phyloP scores from a whole-genome alignment of 2,797 vertebrate genomes.

The Pantherophis alleghaniensis region DNA sequence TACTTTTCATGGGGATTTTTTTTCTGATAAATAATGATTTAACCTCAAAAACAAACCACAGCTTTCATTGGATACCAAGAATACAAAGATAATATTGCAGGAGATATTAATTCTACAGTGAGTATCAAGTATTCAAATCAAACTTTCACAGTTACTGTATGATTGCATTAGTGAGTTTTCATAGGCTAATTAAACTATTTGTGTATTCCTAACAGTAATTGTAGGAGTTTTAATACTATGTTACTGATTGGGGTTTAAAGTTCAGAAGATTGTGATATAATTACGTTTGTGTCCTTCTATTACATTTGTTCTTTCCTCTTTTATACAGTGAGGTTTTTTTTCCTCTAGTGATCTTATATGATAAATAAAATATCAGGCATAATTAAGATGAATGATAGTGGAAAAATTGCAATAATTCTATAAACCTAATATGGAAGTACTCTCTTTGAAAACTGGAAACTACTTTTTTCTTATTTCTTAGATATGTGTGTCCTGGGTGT shows the following conservation, averaged over 20 bases:
- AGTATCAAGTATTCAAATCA: conserved; percentile 21
- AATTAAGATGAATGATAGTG: conserved; percentile 55
- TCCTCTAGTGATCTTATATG: conserved; percentile 42
- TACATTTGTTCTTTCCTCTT: conserved; percentile 41
- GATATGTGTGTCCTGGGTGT: conserved; percentile 30
- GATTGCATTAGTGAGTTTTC: conserved; percentile 40
- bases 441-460: conserved; percentile 45
- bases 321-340: conserved; percentile 40
- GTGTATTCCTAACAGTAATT: conserved; percentile 33
- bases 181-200: conserved; percentile 46
- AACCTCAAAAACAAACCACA: conserved; percentile 14
- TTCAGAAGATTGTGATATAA: conserved; percentile 40
- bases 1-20: conserved; percentile 40
- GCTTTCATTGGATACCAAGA: conserved; percentile 1
- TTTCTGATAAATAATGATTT: background rate
- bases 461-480: background rate
- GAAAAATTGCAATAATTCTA: conserved; percentile 26
- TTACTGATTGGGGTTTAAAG: conserved; percentile 47
- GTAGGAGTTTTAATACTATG: conserved; percentile 30
- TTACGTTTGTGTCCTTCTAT: conserved; percentile 51
- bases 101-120: conserved; percentile 36
- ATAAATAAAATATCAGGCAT: conserved; percentile 61
- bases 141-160: conserved; percentile 37
- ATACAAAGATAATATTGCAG: conserved; percentile 19
- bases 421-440: conserved; percentile 18